Conservation (phyloP, 2,797 vertebrate genomes). For the Gila robusta region DNA sequence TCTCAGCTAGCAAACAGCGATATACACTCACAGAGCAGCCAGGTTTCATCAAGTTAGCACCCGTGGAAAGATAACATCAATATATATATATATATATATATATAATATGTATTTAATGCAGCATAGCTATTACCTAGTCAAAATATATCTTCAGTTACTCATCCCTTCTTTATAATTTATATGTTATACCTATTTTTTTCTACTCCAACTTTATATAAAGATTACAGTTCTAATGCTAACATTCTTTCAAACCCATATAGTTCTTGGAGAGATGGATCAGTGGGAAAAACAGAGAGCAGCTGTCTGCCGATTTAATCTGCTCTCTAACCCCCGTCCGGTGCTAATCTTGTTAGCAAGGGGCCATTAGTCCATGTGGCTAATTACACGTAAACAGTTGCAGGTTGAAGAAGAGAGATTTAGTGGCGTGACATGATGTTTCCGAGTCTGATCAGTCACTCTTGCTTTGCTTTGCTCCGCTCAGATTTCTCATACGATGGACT, state of each 20-base stretch:
- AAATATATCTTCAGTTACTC: neutral
- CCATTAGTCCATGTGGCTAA: conserved; percentile 70
- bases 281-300: conserved; percentile 67
- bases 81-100: neutral
- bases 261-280: conserved; percentile 31
- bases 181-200: neutral
- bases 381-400: conserved; percentile 65
- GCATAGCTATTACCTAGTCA: neutral
- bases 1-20: conserved; percentile 48
- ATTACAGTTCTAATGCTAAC: neutral
- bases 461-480: neutral
- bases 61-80: neutral
- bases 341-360: conserved; percentile 77
- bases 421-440: conserved; percentile 38
- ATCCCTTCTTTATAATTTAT: neutral
- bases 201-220: neutral
- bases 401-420: conserved; percentile 54
- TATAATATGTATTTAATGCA: neutral
- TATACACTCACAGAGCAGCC: neutral
- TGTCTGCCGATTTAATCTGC: conserved; percentile 74
- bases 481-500: conserved; percentile 16
- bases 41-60: neutral
- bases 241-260: neutral
- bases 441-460: conserved; percentile 28
- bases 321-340: conserved; percentile 62